Conservation (phyloP, 2,797 vertebrate species). For the Pangasius krempfi region DNA sequence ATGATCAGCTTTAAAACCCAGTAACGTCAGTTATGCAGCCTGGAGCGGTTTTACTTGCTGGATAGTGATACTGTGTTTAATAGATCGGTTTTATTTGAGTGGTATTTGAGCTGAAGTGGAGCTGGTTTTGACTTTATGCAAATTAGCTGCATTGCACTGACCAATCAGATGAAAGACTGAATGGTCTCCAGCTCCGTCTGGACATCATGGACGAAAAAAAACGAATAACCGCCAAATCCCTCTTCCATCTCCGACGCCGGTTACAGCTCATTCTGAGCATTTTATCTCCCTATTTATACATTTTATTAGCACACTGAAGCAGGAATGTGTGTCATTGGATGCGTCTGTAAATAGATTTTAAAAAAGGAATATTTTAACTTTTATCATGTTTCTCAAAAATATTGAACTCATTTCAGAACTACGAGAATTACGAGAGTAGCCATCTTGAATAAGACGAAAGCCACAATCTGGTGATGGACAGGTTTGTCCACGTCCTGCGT, state of each 20-base stretch:
- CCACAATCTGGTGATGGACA: neutral
- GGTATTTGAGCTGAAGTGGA: too few relatives aligned
- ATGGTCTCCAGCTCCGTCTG: neutral
- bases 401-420: too few relatives aligned
- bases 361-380: neutral
- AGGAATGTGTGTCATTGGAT: neutral
- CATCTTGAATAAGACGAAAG: neutral
- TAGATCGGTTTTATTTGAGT: too few relatives aligned
- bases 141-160: neutral
- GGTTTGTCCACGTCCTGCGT: neutral
- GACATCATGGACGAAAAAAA: neutral
- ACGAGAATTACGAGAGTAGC: too few relatives aligned
- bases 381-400: neutral
- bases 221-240: too few relatives aligned
- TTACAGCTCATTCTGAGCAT: neutral
- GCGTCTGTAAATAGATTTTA: neutral
- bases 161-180: neutral
- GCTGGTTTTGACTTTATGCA: neutral
- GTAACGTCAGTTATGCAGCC: neutral
- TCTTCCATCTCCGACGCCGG: too few relatives aligned
- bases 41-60: too few relatives aligned
- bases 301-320: neutral
- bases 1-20: neutral
- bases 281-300: neutral
- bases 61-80: neutral